Percentiles rank a stretch among this genome's conserved stretches.
Evolutionary conservation across 2,888 invertebrate genomes (phyloP).

Genomic region (Gari tellinella): DNA sequence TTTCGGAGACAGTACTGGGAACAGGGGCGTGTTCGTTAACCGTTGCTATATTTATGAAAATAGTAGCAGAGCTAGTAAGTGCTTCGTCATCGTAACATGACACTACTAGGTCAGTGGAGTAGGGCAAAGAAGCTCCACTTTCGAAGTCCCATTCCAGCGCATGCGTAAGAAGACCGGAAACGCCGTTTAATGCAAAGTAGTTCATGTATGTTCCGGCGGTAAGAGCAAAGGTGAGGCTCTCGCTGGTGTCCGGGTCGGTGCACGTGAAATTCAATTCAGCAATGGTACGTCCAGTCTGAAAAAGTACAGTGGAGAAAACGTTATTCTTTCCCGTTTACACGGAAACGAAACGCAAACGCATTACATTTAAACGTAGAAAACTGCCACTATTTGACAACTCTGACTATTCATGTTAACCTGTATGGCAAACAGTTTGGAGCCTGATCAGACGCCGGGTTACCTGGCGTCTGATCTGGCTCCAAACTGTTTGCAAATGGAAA

Average conservation of each 20-base stretch:
- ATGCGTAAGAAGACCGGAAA: constrained; percentile 7
- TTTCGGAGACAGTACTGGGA: constrained; percentile 6
- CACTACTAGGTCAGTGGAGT: constrained; percentile 13
- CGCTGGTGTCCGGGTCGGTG: constrained; percentile 22
- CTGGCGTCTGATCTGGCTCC: too few relatives aligned
- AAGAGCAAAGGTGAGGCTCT: constrained; percentile 12
- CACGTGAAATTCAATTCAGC: constrained; percentile 16
- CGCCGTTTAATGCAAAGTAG: constrained; percentile 21
- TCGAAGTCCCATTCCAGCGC: constrained; percentile 42
- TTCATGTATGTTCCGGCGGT: constrained; percentile 14
- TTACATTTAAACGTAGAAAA: too few relatives aligned
- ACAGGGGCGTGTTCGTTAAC: constrained; percentile 38
- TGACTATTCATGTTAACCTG: too few relatives aligned
- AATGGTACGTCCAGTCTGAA: constrained; percentile 18
- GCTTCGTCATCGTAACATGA: constrained; percentile 39
- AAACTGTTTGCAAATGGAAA: too few relatives aligned
- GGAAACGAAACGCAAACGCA: too few relatives aligned
- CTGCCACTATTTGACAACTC: too few relatives aligned
- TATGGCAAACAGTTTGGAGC: too few relatives aligned
- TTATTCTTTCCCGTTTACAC: too few relatives aligned
- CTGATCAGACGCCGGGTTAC: too few relatives aligned
- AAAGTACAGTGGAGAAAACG: too few relatives aligned
- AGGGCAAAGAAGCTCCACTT: constrained; percentile 8
- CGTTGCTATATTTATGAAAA: constrained; percentile 14
- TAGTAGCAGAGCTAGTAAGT: constrained; percentile 3